These are phyloP conservation scores for Tineola bisselliella DNA, from an alignment of 2,888 invertebrate genomes.

Conservation along the genomic window DNA sequence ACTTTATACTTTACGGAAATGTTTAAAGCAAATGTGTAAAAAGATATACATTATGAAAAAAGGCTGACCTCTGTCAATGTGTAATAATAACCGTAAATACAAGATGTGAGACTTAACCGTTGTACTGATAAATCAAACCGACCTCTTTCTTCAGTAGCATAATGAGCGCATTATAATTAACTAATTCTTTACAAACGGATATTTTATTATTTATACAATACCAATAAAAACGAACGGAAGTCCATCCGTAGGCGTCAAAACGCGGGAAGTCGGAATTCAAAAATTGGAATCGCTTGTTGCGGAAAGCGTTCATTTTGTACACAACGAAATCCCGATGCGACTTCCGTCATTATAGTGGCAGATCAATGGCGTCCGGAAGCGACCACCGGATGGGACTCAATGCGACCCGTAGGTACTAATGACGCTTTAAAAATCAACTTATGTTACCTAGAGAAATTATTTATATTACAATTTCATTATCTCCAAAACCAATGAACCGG, in stretches of 20 bases:
- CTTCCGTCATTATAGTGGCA: conserved; percentile 5
- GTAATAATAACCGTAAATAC: too few relatives aligned
- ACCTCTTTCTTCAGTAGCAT: not conserved
- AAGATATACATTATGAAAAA: too few relatives aligned
- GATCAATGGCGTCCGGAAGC: conserved; percentile 8
- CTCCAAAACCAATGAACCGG: not conserved
- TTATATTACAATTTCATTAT: not conserved
- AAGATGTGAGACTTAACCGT: too few relatives aligned
- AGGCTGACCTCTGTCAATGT: too few relatives aligned
- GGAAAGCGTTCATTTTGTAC: conserved; percentile 4
- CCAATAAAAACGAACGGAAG: conserved; percentile 12
- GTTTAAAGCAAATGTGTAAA: not conserved
- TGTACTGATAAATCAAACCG: not conserved
- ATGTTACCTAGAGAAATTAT: not conserved
- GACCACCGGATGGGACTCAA: not conserved
- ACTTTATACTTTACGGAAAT: not conserved
- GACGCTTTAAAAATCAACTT: not conserved
- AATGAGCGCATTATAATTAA: not conserved
- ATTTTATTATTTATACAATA: conserved; percentile 6
- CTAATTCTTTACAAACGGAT: not conserved
- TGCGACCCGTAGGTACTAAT: not conserved
- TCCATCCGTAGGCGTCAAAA: conserved; percentile 15
- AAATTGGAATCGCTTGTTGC: not conserved
- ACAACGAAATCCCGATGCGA: conserved; percentile 6
- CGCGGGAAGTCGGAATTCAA: conserved; percentile 6